Conservation (phyloP, 2,113 vertebrate genomes). For the Proteles cristata region DNA sequence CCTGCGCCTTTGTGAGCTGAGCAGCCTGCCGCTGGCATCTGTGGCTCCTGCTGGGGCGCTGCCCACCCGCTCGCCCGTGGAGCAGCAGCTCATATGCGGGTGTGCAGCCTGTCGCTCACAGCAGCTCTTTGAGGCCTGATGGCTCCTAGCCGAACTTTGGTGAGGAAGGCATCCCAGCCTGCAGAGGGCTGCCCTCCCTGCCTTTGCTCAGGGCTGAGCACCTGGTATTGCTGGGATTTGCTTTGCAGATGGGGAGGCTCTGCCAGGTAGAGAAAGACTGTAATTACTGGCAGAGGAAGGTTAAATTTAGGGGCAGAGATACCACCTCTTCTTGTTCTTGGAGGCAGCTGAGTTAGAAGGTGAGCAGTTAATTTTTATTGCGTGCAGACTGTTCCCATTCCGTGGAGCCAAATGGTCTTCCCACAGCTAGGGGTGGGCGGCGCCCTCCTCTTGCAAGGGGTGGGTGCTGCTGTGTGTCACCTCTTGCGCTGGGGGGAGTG, state of each 20-base stretch:
- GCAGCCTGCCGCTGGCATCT: conserved; percentile 38
- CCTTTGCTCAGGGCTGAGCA: conserved; percentile 62
- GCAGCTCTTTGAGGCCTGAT: conserved; percentile 63
- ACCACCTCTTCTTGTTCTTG: neutral
- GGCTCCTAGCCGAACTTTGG: conserved; percentile 72
- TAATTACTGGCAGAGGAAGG: conserved; percentile 28
- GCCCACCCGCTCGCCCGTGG: conserved; percentile 54
- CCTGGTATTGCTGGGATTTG: conserved; percentile 54
- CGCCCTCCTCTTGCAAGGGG: neutral
- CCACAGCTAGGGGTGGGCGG: neutral
- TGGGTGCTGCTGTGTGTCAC: neutral
- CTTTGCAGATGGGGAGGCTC: conserved; percentile 53
- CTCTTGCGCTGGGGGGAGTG: neutral
- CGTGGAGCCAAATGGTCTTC: neutral
- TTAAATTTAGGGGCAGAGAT: conserved; percentile 36
- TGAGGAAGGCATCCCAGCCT: conserved; percentile 51
- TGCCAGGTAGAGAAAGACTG: conserved; percentile 37
- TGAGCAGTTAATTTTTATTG: conserved; percentile 74
- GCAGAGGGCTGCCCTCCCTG: conserved; percentile 58
- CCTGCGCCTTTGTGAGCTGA: neutral
- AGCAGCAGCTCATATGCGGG: neutral
- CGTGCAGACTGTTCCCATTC: conserved; percentile 37
- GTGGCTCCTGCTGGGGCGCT: conserved; percentile 30
- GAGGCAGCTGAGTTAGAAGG: conserved; percentile 62
- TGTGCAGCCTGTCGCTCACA: conserved; percentile 50